Evolutionary conservation across 2,113 vertebrate species (phyloP), one percentile per base, ranked within the genome.

Genomic region (Gymnorhina tibicen): DNA sequence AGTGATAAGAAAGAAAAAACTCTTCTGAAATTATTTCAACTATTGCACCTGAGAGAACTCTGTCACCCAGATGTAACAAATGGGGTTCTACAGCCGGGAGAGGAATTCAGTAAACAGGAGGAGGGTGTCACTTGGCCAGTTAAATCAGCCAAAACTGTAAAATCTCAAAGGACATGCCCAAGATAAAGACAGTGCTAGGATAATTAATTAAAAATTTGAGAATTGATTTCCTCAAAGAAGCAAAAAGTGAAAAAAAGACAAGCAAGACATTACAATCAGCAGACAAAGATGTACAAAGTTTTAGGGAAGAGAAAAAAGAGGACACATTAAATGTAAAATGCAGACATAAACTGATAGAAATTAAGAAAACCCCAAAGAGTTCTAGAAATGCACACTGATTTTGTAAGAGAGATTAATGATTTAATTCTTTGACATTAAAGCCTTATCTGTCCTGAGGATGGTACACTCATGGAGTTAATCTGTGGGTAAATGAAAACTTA

Each of bases 31-130:
- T 33, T 5, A 80, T 89, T 91, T 93, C 55, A 84, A 33, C 50
- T 42, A 59, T 35, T 72, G 56, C 56, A 87, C 49, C 69, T 46
- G 23, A 92, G 35, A 91, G 56, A 95, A 68, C 37, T 74, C 47
- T 92, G 44, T 84, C 68, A 88, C 23, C 32, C 35, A 84, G 72
- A 68, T 23, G 56, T 92, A 96, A 91, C 37, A 92, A 94, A 95
- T 75, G 56, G 44, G 26, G 8, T 72, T 94, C 91, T 91, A 72
- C 37, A 91, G n/a, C 37, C 52, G 53, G 69, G 49, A 88, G 58
- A 87, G 49, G 83, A 96, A 96, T 87, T 92, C 64, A 75, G 95
- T 92, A 95, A 93, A 96, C 76, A 78, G 62, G 55, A 88, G 56
- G 41, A 89, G 13, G 9, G 32, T 85, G 86, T 93, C 67, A 85